These are phyloP conservation scores for Salminus brasiliensis DNA, from an alignment of 2,113 vertebrate genomes.

Conservation along the genomic window DNA sequence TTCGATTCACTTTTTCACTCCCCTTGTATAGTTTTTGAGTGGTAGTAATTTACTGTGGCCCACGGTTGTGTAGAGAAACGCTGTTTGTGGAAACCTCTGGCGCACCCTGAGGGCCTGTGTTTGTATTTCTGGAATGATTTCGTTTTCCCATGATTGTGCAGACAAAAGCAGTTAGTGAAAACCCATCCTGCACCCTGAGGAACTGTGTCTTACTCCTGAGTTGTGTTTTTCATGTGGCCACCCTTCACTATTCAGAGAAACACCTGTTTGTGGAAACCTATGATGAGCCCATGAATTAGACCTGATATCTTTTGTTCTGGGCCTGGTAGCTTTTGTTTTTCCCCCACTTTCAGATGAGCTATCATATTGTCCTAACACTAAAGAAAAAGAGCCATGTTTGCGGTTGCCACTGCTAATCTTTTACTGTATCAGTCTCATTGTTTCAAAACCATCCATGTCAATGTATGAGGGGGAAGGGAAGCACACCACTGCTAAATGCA, in stretches of 20 bases:
- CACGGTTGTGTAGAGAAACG: neutral
- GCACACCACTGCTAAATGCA: neutral
- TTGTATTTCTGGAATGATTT: no score
- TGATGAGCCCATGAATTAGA: neutral
- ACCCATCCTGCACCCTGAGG: neutral
- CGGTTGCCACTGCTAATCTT: neutral
- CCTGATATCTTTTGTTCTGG: neutral
- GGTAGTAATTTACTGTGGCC: neutral
- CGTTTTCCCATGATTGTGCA: neutral
- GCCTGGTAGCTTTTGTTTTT: neutral
- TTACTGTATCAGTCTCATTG: neutral
- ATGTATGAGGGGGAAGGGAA: conserved; percentile 13
- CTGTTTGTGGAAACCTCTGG: neutral
- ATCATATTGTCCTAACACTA: neutral
- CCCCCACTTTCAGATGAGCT: neutral
- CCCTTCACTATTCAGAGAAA: neutral
- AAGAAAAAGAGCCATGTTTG: neutral
- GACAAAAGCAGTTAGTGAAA: neutral
- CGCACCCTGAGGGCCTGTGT: neutral
- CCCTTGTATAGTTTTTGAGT: conserved; percentile 1
- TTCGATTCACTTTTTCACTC: conserved; percentile 16
- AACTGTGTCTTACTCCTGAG: neutral
- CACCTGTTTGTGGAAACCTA: neutral
- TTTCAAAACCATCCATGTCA: neutral
- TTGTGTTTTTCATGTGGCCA: neutral